Evolutionary conservation across 2,888 invertebrate species (phyloP).

Genomic region (Lissonota sp.): DNA sequence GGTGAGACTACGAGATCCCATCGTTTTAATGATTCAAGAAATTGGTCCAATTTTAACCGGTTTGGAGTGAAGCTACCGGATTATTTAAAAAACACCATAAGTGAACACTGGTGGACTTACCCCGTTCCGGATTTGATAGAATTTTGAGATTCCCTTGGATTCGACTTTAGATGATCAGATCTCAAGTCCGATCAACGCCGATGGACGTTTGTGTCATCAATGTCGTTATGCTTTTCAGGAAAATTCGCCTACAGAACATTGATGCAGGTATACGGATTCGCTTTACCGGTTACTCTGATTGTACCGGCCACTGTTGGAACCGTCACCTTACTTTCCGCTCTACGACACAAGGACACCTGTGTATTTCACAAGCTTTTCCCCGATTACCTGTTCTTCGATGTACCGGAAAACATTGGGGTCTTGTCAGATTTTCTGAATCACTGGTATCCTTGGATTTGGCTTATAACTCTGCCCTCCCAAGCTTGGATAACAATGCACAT

Average conservation of each 20-base stretch:
- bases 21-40: too few relatives aligned
- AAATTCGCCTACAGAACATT: slow-evolving; percentile 95
- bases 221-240: slow-evolving; percentile 77
- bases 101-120: too few relatives aligned
- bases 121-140: too few relatives aligned
- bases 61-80: too few relatives aligned
- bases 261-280: slow-evolving; percentile 94
- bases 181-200: too few relatives aligned
- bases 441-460: slow-evolving; percentile 91
- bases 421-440: slow-evolving; percentile 86
- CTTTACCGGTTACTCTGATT: slow-evolving; percentile 91
- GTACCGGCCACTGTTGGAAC: slow-evolving; percentile 90
- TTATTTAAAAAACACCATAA: too few relatives aligned
- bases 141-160: too few relatives aligned
- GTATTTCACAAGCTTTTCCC: slow-evolving; percentile 86
- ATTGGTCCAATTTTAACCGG: too few relatives aligned
- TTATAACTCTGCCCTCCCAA: slow-evolving; percentile 93
- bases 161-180: too few relatives aligned
- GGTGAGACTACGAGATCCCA: slow-evolving; percentile 74
- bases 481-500: slow-evolving; percentile 94
- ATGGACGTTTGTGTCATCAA: too few relatives aligned
- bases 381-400: slow-evolving; percentile 85
- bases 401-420: slow-evolving; percentile 79
- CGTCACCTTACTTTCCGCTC: slow-evolving; percentile 88
- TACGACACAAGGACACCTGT: slow-evolving; percentile 88